These are phyloP conservation scores for Pachymerium ferrugineum DNA, from an alignment of 2,888 invertebrate genomes.

Conservation along the genomic window DNA sequence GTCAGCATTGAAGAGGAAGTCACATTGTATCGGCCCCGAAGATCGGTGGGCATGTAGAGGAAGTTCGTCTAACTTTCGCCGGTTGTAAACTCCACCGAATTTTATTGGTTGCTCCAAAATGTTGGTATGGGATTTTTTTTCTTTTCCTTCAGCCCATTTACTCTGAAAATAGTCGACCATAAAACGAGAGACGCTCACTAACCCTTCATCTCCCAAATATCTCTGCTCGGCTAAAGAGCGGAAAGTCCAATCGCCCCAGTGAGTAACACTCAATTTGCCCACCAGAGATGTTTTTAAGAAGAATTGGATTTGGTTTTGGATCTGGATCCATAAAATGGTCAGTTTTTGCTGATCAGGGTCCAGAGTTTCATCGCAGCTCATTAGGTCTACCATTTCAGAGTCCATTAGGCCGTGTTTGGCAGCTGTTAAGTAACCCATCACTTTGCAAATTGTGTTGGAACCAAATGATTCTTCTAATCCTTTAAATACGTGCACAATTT, in stretches of 20 bases:
- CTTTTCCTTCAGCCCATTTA: slow-evolving; percentile 40
- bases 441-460: slow-evolving; percentile 51
- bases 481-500: slow-evolving; percentile 62
- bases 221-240: slow-evolving; percentile 59
- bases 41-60: slow-evolving; percentile 69
- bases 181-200: slow-evolving; percentile 12
- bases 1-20: slow-evolving; percentile 66
- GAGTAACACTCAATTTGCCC: slow-evolving; percentile 55
- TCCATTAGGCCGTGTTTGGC: slow-evolving; percentile 72
- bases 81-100: slow-evolving; percentile 59
- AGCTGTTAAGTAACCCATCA: slow-evolving; percentile 66
- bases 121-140: slow-evolving; percentile 43
- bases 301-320: slow-evolving; percentile 11
- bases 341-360: background rate
- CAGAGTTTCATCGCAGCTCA: slow-evolving; percentile 45
- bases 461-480: slow-evolving; percentile 64
- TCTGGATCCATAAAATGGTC: slow-evolving; percentile 10
- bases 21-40: slow-evolving; percentile 58
- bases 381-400: slow-evolving; percentile 65
- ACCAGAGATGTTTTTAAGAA: slow-evolving; percentile 14
- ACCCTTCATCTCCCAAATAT: slow-evolving; percentile 49
- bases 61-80: slow-evolving; percentile 72
- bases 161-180: slow-evolving; percentile 46
- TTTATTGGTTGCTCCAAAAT: slow-evolving; percentile 35
- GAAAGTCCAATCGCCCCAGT: slow-evolving; percentile 61